A percentile compares a stretch with the other conserved stretches of the same genome.
These are phyloP conservation scores for Macrosteles quadrilineatus DNA, from an alignment of 1,140 invertebrate genomes.

Conservation along the genomic window DNA sequence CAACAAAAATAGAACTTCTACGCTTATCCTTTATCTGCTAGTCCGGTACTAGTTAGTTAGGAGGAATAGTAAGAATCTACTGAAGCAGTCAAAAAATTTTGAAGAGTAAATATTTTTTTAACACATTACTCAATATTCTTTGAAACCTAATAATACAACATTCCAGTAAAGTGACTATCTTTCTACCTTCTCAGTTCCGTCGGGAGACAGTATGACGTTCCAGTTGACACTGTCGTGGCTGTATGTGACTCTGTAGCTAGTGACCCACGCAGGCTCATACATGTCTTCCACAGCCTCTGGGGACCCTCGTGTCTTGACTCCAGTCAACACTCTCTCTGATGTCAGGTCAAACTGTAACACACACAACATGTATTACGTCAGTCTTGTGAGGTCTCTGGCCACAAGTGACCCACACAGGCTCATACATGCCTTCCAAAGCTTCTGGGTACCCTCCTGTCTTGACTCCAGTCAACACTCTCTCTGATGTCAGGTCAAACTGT, in stretches of 20 bases:
- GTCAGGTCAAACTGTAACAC: constrained; percentile 71
- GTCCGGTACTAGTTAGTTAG: background rate
- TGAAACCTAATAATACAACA: no score
- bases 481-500: constrained; percentile 74
- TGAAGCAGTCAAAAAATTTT: no score
- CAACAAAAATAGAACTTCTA: background rate
- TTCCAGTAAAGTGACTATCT: no score
- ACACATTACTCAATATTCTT: no score
- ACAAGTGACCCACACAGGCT: constrained; percentile 72
- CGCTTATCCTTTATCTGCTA: background rate
- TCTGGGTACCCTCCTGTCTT: constrained; percentile 63
- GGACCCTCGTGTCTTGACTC: constrained; percentile 70
- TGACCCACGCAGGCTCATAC: constrained; percentile 66
- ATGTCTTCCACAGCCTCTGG: background rate
- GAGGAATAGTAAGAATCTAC: no score
- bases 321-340: constrained; percentile 71
- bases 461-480: constrained; percentile 74
- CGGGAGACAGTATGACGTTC: constrained; percentile 64
- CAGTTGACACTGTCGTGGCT: constrained; percentile 68
- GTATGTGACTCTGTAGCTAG: constrained; percentile 69
- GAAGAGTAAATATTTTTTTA: no score
- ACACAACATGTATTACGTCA: no score
- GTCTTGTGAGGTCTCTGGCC: no score
- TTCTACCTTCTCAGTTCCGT: constrained; percentile 55
- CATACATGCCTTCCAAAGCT: constrained; percentile 13